Evolutionary conservation across 2,797 vertebrate species (phyloP).

Genomic region (Hephaestus fuliginosus): DNA sequence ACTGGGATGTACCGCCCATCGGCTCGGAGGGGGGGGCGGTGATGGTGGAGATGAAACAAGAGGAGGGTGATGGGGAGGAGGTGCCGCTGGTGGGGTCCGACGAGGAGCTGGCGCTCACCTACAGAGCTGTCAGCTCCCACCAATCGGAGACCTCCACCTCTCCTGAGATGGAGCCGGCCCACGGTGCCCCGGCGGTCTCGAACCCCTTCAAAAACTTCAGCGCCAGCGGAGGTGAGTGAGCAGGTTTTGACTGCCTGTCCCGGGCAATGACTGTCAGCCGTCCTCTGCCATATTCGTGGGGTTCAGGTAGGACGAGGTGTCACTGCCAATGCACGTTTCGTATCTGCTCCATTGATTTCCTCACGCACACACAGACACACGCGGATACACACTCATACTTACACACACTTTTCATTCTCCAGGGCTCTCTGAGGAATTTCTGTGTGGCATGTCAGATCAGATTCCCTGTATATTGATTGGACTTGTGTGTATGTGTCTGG

Average conservation of each 20-base stretch:
- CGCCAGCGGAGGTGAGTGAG: slow-evolving; percentile 82
- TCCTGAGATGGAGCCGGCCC: slow-evolving; percentile 21
- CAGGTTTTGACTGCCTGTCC: slow-evolving; percentile 43
- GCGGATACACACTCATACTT: background rate
- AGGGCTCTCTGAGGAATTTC: slow-evolving; percentile 52
- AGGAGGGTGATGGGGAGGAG: slow-evolving; percentile 74
- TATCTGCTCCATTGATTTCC: slow-evolving; percentile 69
- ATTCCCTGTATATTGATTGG: slow-evolving; percentile 66
- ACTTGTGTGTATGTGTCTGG: slow-evolving; percentile 33
- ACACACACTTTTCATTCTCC: slow-evolving; percentile 35
- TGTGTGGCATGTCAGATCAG: slow-evolving; percentile 59
- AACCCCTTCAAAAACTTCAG: slow-evolving; percentile 81
- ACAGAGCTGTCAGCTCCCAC: slow-evolving; percentile 68
- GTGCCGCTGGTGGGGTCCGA: slow-evolving; percentile 69
- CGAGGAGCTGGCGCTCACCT: slow-evolving; percentile 67
- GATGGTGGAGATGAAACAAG: slow-evolving; percentile 63
- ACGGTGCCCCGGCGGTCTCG: background rate
- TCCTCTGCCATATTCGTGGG: slow-evolving; percentile 9
- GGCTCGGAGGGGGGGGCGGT: slow-evolving; percentile 54
- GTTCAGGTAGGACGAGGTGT: slow-evolving; percentile 58
- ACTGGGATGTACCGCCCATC: slow-evolving; percentile 83
- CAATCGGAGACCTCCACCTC: slow-evolving; percentile 41
- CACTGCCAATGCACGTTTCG: slow-evolving; percentile 63
- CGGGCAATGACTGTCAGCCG: slow-evolving; percentile 45
- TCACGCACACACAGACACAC: slow-evolving; percentile 12